Percentiles rank a stretch among this genome's conserved stretches.
phyloP scores from a whole-genome alignment of 2,113 vertebrate genomes.

The Colaptes auratus region DNA sequence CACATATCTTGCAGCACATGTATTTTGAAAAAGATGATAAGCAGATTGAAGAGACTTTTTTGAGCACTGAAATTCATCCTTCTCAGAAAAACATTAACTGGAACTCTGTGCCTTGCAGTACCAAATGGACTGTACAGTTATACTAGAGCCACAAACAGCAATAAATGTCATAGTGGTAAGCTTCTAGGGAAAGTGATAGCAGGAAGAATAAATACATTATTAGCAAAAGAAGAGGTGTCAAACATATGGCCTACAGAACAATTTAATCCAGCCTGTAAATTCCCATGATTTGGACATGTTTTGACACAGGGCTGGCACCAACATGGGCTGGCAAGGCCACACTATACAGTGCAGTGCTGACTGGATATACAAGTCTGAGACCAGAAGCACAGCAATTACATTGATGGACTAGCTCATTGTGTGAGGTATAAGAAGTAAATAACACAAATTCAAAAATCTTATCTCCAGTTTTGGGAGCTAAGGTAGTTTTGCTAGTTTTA shows the following conservation, averaged over 20 bases:
- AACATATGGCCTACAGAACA: not conserved
- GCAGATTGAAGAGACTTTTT: not conserved
- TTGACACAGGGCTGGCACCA: not conserved
- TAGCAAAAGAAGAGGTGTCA: not conserved
- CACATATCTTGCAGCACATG: accelerated
- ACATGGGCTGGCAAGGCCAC: not conserved
- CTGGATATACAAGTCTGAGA: not conserved
- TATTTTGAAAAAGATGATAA: not conserved
- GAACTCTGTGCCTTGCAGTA: not conserved
- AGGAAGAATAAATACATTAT: not conserved
- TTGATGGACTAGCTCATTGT: not conserved
- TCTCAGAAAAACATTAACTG: not conserved
- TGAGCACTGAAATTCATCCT: not conserved
- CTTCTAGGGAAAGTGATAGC: not conserved
- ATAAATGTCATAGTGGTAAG: not conserved
- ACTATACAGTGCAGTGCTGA: not conserved
- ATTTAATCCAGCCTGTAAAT: not conserved
- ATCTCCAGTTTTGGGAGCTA: not conserved
- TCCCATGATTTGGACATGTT: not conserved
- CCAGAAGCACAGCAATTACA: not conserved
- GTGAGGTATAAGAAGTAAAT: not conserved
- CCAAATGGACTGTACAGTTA: not conserved
- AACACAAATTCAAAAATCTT: not conserved
- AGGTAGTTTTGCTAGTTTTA: not conserved
- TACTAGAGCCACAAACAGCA: not conserved